Evolutionary conservation across 2,797 vertebrate species (phyloP).

Genomic region (Buphagus erythrorhynchus): DNA sequence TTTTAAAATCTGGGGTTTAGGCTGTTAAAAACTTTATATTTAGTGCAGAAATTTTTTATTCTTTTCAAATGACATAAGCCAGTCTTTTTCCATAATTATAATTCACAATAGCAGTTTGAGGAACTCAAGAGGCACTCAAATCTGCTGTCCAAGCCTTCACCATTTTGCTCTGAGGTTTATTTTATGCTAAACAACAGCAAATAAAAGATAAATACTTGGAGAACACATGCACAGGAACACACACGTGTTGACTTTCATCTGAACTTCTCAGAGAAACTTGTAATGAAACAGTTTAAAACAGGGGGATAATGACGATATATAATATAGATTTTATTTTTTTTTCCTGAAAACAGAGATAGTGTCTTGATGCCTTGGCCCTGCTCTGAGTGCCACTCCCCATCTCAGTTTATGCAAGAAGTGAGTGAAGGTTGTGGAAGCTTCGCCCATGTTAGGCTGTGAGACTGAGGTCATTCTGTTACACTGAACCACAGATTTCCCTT

Average conservation of each 20-base stretch:
- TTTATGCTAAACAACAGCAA: not conserved
- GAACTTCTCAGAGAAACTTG: slow-evolving; percentile 1
- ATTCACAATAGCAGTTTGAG: not conserved
- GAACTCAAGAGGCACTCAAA: not conserved
- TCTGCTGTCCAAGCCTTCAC: not conserved
- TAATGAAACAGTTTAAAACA: not conserved
- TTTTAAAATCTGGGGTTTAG: not conserved
- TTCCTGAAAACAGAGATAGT: not conserved
- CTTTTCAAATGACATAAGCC: not conserved
- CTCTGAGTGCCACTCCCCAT: not conserved
- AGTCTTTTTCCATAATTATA: not conserved
- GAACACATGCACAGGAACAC: not conserved
- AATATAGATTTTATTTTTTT: not conserved
- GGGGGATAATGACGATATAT: not conserved
- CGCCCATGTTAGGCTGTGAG: not conserved
- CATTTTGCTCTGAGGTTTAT: not conserved
- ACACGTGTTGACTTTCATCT: not conserved
- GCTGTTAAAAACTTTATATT: not conserved
- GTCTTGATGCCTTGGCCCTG: not conserved
- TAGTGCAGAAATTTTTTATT: not conserved
- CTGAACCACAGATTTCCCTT: not conserved
- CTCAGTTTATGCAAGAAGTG: not conserved
- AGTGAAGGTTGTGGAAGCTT: not conserved
- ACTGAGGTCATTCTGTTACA: not conserved
- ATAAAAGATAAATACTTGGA: not conserved